A percentile compares a stretch with the other conserved stretches of the same genome.
These are phyloP conservation scores for Lepidurus apus DNA, from an alignment of 1,140 invertebrate species.

Conservation along the genomic window DNA sequence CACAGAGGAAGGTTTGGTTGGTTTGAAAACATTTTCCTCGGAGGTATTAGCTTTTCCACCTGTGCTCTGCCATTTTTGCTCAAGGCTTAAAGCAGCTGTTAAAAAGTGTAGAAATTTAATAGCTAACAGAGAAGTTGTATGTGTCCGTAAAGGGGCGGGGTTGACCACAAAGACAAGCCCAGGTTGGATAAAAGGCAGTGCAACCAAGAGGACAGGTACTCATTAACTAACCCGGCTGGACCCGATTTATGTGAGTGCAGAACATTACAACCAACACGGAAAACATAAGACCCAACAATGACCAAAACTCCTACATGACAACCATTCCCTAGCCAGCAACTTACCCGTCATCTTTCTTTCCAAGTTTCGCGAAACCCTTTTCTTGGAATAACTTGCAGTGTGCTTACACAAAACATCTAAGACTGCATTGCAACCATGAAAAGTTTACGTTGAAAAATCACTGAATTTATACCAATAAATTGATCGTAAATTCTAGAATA, in stretches of 20 bases:
- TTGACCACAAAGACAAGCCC: conserved; percentile 18
- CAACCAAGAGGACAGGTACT: background rate
- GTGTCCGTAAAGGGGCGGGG: conserved; percentile 9
- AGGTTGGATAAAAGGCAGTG: background rate
- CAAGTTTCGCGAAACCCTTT: background rate
- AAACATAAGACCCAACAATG: conserved; percentile 1
- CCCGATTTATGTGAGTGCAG: background rate
- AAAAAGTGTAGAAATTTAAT: background rate
- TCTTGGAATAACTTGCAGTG: too few relatives aligned
- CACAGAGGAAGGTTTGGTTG: background rate
- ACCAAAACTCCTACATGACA: background rate
- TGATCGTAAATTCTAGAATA: too few relatives aligned
- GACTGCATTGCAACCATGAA: too few relatives aligned
- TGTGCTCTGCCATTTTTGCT: background rate
- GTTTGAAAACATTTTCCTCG: too few relatives aligned
- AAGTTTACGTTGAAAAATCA: too few relatives aligned
- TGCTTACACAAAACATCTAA: too few relatives aligned
- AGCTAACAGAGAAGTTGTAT: background rate
- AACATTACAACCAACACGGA: conserved; percentile 10
- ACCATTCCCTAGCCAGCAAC: background rate
- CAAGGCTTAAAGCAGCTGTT: background rate
- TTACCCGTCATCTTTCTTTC: background rate
- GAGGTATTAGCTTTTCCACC: background rate
- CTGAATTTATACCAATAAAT: too few relatives aligned
- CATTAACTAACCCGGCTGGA: background rate